Evolutionary conservation across 2,113 vertebrate species (phyloP).

Genomic region (Microcebus jonahi): DNA sequence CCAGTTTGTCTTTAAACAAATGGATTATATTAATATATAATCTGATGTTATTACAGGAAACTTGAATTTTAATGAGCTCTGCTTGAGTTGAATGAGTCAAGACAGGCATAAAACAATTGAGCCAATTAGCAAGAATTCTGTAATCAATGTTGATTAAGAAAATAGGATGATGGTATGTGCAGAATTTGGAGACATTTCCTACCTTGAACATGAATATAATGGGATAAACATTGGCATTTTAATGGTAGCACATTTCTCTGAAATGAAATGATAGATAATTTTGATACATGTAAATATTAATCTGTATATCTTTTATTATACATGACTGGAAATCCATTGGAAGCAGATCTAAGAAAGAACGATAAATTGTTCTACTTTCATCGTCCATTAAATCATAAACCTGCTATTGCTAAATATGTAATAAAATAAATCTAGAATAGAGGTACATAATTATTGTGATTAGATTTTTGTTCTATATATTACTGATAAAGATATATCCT

Average conservation of each 20-base stretch:
- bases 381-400: constrained; percentile 25
- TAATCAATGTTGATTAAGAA: constrained; percentile 80
- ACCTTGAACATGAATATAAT: constrained; percentile 55
- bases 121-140: constrained; percentile 78
- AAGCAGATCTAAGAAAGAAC: background rate
- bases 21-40: constrained; percentile 68
- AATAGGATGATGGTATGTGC: constrained; percentile 67
- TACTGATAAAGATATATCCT: background rate
- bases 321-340: background rate
- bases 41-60: constrained; percentile 71
- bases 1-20: constrained; percentile 68
- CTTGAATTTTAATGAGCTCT: constrained; percentile 75
- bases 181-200: constrained; percentile 70
- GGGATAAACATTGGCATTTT: constrained; percentile 35
- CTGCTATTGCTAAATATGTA: background rate
- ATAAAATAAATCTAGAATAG: constrained; percentile 41
- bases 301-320: background rate
- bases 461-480: background rate
- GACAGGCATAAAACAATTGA: constrained; percentile 78
- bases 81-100: constrained; percentile 78
- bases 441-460: background rate
- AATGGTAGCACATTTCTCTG: background rate
- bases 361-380: background rate
- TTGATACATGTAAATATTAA: background rate
- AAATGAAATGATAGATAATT: background rate